Evolutionary conservation across 2,888 invertebrate species (phyloP), one percentile per base, ranked within the genome.

Genomic region (Drosophila flavopinicola): DNA sequence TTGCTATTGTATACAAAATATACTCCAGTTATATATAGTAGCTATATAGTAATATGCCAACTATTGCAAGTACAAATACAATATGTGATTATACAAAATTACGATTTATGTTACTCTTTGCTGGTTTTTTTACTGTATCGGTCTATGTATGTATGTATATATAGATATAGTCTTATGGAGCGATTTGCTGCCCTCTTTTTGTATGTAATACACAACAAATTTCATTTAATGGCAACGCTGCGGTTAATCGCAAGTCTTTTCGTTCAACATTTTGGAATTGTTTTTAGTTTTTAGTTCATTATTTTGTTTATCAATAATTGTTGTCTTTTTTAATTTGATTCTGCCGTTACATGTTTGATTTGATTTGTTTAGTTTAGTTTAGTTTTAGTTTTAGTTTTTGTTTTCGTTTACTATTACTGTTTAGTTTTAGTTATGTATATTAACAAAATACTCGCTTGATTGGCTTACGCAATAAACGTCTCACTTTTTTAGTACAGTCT

Each of bases 261-360:
- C 82, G 85, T 86, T 82, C 38, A 65, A 67, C 65, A 77, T 82
- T 82, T 87, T 85, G 82, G 85, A 87, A 85, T 87, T 75, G 37
- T 48, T 58, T 56, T 51, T 23, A 45, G 39, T 66, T 65, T 49
- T 60, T 57, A 25, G 24, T 37, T 32, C 41, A 45, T 49, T 13
- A 49, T 20, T 41, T 38, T 56, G 41, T 66, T 35, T 49, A 24
- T 68, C 20, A 35, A 48, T 78, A 53, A 41, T 11, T 59, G 11
- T 58, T 49, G 38, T 38, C 44, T 25, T 27, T 35, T 25, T 68
- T 44, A 10, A 38, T 68, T 72, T 76, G 61, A 58, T 66, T 72
- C 60, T 70, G 45, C 54, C 20, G 42, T 68, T 69, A 48, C 63
- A 57, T 61, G 51, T 64, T 69, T 72, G 48, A 57, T 72, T 67